These are phyloP conservation scores for Zelostemma sp. DNA, from an alignment of 1,140 invertebrate species.

Conservation along the genomic window DNA sequence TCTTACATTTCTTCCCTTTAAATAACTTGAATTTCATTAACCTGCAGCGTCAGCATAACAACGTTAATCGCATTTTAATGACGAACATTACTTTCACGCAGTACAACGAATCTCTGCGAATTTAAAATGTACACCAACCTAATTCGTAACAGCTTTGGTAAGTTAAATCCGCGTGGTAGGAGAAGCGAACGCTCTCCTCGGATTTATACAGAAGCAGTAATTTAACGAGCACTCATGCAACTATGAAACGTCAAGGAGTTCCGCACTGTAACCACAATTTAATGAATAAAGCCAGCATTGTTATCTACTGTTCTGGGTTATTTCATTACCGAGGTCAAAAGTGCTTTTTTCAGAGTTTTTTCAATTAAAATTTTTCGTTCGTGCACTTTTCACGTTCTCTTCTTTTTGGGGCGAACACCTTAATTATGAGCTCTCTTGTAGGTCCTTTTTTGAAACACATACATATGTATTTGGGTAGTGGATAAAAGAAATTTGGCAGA, in stretches of 20 bases:
- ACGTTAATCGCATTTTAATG: constrained; percentile 38
- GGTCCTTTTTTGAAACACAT: too few species aligned
- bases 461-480: too few species aligned
- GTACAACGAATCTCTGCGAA: constrained; percentile 25
- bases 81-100: constrained; percentile 24
- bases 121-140: constrained; percentile 35
- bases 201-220: constrained; percentile 48
- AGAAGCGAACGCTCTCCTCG: constrained; percentile 24
- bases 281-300: constrained; percentile 64
- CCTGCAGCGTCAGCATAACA: constrained; percentile 2
- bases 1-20: neutral
- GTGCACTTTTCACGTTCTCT: too few species aligned
- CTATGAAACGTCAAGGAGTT: constrained; percentile 56
- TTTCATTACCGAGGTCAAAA: constrained; percentile 26
- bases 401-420: too few species aligned
- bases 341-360: constrained; percentile 14
- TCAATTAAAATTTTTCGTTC: too few species aligned
- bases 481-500: too few species aligned
- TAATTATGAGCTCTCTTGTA: too few species aligned
- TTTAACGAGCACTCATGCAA: constrained; percentile 42
- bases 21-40: constrained; percentile 8
- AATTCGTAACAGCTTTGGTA: constrained; percentile 25
- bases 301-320: constrained; percentile 55
- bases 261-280: constrained; percentile 42
- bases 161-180: constrained; percentile 19